Percentiles rank a stretch among this genome's conserved stretches.
phyloP scores from a whole-genome alignment of 53 echinoderm and acorn worm species.

The Mesocentrotus franciscanus region DNA sequence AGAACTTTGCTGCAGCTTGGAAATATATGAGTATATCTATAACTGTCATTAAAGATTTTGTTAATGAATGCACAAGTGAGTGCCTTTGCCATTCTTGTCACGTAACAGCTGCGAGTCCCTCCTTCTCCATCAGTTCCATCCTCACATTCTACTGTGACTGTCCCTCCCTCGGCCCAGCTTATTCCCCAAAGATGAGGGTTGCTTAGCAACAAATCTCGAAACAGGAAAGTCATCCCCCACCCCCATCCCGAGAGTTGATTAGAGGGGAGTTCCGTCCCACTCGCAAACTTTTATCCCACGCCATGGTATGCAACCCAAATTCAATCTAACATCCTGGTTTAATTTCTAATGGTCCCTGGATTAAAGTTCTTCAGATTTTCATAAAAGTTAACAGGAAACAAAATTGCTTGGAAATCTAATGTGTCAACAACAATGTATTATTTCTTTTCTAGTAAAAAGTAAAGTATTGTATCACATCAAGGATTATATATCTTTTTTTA shows the following conservation, averaged over 20 bases:
- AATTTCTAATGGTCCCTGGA: background rate
- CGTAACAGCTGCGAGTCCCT: background rate
- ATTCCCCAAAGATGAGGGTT: constrained; percentile 42
- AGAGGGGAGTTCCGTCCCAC: constrained; percentile 34
- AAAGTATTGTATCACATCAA: too few species aligned
- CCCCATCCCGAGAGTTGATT: constrained; percentile 26
- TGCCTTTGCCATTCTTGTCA: background rate
- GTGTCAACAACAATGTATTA: too few species aligned
- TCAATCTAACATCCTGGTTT: background rate
- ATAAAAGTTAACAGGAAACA: background rate
- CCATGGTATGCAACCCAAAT: background rate
- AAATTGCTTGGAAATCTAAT: too few species aligned
- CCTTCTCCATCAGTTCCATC: background rate
- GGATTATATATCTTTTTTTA: too few species aligned
- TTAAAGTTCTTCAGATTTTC: background rate
- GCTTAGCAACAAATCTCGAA: background rate
- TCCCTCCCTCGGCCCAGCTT: constrained; percentile 17
- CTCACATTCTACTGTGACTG: background rate
- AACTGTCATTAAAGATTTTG: too few species aligned
- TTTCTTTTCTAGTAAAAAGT: too few species aligned
- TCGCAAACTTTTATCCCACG: background rate
- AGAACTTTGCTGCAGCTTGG: too few species aligned
- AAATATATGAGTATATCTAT: background rate
- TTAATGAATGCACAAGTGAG: background rate
- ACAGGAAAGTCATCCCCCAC: constrained; percentile 37